phyloP scores from a whole-genome alignment of 2,888 invertebrate species.

The Noctua pronuba region DNA sequence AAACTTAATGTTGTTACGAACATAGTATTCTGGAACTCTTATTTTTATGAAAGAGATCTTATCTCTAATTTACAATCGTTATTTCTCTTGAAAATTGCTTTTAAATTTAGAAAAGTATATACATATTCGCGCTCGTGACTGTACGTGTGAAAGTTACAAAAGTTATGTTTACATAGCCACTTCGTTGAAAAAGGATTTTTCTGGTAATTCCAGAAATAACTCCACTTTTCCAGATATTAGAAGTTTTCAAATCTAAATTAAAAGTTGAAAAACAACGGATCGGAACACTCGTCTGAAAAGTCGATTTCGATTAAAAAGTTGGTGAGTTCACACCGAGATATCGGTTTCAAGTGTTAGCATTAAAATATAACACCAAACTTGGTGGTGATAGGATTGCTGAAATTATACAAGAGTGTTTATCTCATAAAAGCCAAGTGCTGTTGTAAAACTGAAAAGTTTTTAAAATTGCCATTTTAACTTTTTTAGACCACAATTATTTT shows the following conservation, averaged over 20 bases:
- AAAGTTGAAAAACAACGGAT: background rate
- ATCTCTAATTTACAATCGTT: too few species aligned
- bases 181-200: background rate
- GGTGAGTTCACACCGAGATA: background rate
- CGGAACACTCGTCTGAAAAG: background rate
- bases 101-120: too few species aligned
- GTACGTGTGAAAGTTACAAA: background rate
- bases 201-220: background rate
- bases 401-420: background rate
- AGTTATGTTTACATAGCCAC: background rate
- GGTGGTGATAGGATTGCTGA: background rate
- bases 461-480: background rate
- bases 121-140: too few species aligned
- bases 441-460: background rate
- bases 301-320: constrained; percentile 11
- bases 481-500: background rate
- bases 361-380: background rate
- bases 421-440: background rate
- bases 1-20: too few species aligned
- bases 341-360: background rate
- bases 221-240: background rate
- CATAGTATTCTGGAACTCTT: too few species aligned
- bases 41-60: too few species aligned
- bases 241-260: background rate
- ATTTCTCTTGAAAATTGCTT: too few species aligned